A percentile compares a stretch with the other conserved stretches of the same genome.
These are phyloP conservation scores for Chrysolina oricalcia DNA, from an alignment of 2,888 invertebrate species.

Conservation along the genomic window DNA sequence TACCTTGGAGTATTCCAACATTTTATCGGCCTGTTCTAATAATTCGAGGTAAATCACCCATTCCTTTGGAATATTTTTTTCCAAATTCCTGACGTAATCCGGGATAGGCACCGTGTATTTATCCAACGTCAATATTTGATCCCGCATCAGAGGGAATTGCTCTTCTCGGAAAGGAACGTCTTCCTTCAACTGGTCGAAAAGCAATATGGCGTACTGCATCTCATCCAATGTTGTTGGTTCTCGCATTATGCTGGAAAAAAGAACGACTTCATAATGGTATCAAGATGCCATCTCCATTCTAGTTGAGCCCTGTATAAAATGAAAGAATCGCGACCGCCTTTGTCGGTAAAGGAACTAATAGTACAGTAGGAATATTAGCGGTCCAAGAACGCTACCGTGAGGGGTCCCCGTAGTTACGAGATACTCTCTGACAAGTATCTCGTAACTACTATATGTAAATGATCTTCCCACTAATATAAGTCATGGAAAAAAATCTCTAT, in stretches of 20 bases:
- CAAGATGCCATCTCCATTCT: too few relatives aligned
- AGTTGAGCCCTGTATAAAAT: too few relatives aligned
- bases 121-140: slow-evolving; percentile 81
- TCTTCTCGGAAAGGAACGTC: slow-evolving; percentile 80
- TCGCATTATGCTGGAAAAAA: slow-evolving; percentile 73
- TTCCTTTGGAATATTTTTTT: slow-evolving; percentile 76
- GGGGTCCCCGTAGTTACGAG: too few relatives aligned
- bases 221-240: slow-evolving; percentile 84
- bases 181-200: slow-evolving; percentile 79
- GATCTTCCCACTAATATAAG: too few relatives aligned
- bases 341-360: too few relatives aligned
- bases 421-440: too few relatives aligned
- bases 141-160: slow-evolving; percentile 83
- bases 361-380: too few relatives aligned
- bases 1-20: slow-evolving; percentile 82
- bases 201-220: slow-evolving; percentile 79
- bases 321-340: too few relatives aligned
- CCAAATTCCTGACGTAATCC: slow-evolving; percentile 75
- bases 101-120: slow-evolving; percentile 85
- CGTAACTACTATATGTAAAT: too few relatives aligned
- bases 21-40: slow-evolving; percentile 82
- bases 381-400: too few relatives aligned
- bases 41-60: slow-evolving; percentile 84
- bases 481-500: too few relatives aligned
- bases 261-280: neutral